Conservation (phyloP, 2,888 invertebrate species). For the Lasioglossum lativentre region DNA sequence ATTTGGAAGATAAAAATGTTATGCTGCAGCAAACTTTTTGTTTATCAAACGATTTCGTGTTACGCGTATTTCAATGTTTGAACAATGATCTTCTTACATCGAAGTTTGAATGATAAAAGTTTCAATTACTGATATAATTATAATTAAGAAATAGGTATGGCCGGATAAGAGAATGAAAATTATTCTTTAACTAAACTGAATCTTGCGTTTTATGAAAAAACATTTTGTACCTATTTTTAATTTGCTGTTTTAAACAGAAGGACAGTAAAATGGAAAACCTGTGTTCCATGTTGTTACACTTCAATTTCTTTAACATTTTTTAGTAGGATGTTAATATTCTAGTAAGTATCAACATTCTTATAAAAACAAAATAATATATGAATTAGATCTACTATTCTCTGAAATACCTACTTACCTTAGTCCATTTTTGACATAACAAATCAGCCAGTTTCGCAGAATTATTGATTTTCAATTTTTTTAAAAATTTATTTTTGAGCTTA, state of each 20-base stretch:
- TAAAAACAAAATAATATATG: neutral
- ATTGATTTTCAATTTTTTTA: neutral
- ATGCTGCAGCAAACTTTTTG: neutral
- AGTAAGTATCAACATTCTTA: neutral
- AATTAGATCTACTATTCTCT: neutral
- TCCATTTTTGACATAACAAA: neutral
- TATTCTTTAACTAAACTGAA: neutral
- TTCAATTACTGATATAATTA: constrained; percentile 5
- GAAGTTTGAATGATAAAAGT: neutral
- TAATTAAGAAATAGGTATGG: constrained; percentile 10
- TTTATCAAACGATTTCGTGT: neutral
- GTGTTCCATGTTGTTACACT: too few species aligned
- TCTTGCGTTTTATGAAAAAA: neutral
- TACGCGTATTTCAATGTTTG: neutral
- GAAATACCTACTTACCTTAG: neutral
- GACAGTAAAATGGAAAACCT: too few species aligned
- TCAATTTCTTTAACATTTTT: neutral
- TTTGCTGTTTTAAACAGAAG: neutral
- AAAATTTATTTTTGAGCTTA: neutral
- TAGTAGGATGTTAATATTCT: neutral
- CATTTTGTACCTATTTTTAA: neutral
- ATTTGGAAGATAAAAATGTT: neutral
- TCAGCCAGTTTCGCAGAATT: neutral
- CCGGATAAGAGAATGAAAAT: neutral
- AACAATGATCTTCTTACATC: neutral